phyloP scores from a whole-genome alignment of 1,140 invertebrate genomes.

The Calephelis virginiensis region DNA sequence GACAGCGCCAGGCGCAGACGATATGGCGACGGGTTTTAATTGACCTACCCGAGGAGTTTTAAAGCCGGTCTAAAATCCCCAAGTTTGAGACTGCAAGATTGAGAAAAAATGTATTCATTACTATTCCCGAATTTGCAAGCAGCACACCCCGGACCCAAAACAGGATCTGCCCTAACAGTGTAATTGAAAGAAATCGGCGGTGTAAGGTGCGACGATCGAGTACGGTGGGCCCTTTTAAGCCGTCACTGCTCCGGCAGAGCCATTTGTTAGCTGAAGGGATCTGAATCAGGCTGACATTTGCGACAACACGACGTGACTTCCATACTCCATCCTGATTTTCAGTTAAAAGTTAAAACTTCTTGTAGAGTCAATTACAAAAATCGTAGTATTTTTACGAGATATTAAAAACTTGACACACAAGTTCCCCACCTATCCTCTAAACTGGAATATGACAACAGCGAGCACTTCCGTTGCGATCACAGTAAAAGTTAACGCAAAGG shows the following conservation, averaged over 20 bases:
- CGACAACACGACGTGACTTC: constrained; percentile 52
- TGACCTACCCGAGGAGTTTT: too few relatives aligned
- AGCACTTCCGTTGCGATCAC: too few relatives aligned
- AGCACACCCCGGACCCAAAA: constrained; percentile 1
- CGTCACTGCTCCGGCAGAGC: constrained; percentile 46
- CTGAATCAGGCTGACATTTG: constrained; percentile 21
- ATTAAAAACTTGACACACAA: neutral
- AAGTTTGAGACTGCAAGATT: too few relatives aligned
- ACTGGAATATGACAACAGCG: too few relatives aligned
- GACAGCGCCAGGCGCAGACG: too few relatives aligned
- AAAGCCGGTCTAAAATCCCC: too few relatives aligned
- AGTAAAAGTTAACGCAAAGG: too few relatives aligned
- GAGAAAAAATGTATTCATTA: too few relatives aligned
- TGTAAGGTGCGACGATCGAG: constrained; percentile 40
- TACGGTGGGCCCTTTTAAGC: constrained; percentile 49
- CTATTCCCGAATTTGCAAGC: neutral
- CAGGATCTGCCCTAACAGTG: constrained; percentile 23
- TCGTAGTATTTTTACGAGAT: too few relatives aligned
- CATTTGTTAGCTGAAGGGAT: constrained; percentile 69
- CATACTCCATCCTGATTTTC: constrained; percentile 21
- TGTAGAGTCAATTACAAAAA: neutral
- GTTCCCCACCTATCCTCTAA: too few relatives aligned
- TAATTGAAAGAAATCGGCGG: constrained; percentile 61
- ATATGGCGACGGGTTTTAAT: too few relatives aligned
- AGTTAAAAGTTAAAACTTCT: constrained; percentile 2